Evolutionary conservation across 2,888 invertebrate species (phyloP).

Genomic region (Drosophila percnosoma): DNA sequence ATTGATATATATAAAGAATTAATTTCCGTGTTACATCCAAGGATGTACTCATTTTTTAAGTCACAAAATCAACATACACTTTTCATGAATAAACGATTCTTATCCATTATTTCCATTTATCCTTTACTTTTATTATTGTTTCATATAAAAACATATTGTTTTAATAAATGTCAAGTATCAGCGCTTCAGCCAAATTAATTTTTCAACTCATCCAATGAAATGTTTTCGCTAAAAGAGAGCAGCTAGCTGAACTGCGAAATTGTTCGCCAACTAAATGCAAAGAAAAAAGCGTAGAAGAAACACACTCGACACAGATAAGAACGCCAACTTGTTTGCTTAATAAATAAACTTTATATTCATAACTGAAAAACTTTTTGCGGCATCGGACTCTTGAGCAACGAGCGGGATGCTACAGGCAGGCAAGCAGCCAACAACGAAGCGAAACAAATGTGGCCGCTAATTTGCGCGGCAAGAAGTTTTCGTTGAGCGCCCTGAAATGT

Average conservation of each 20-base stretch:
- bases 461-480: conserved; percentile 72
- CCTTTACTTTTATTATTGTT: neutral
- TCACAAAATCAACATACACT: neutral
- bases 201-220: conserved; percentile 37
- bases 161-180: conserved; percentile 7
- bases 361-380: conserved; percentile 75
- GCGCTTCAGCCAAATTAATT: conserved; percentile 50
- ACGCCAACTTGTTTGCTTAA: conserved; percentile 78
- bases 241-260: conserved; percentile 59
- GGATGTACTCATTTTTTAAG: neutral
- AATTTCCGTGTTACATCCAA: neutral
- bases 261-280: conserved; percentile 59
- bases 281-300: conserved; percentile 30
- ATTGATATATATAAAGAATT: neutral
- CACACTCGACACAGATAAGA: conserved; percentile 69
- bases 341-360: conserved; percentile 79
- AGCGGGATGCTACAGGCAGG: conserved; percentile 1
- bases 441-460: conserved; percentile 77
- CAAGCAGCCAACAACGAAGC: conserved; percentile 33
- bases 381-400: conserved; percentile 31
- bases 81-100: neutral
- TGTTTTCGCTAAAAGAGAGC: conserved; percentile 25
- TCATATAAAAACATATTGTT: conserved; percentile 13
- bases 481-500: conserved; percentile 54
- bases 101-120: neutral